Percentiles rank a stretch among this genome's conserved stretches.
Conservation (phyloP, 2,113 vertebrate species). For the Trachemys scripta region DNA sequence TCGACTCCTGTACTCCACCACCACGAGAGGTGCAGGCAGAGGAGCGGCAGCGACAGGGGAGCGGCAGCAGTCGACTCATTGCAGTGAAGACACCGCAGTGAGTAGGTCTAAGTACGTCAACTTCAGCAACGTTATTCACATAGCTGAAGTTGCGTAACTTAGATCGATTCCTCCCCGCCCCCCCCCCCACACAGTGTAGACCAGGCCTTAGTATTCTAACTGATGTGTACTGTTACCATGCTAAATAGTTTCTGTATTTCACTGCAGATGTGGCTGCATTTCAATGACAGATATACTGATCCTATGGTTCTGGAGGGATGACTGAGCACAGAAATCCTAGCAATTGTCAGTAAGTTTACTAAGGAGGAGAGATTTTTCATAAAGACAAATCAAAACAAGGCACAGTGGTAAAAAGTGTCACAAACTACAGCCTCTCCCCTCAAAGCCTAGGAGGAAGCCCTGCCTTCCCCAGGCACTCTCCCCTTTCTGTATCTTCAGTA, state of each 20-base stretch:
- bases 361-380: background rate
- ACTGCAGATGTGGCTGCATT: background rate
- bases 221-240: background rate
- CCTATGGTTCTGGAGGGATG: background rate
- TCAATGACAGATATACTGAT: background rate
- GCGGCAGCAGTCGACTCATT: too few species aligned
- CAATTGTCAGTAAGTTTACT: background rate
- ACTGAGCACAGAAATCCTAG: background rate
- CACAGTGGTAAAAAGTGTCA: background rate
- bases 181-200: too few species aligned
- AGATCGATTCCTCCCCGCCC: rapidly evolving
- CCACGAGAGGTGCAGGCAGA: too few species aligned
- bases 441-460: background rate
- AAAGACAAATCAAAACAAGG: background rate
- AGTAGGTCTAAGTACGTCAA: too few species aligned
- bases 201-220: background rate
- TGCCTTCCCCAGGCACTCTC: background rate
- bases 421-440: background rate
- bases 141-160: too few species aligned
- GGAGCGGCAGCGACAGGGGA: too few species aligned
- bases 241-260: background rate
- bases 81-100: too few species aligned
- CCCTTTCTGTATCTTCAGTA: background rate
- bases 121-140: too few species aligned
- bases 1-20: too few species aligned